These are phyloP conservation scores for Astyanax mexicanus DNA, from an alignment of 2,797 vertebrate species.

Conservation along the genomic window DNA sequence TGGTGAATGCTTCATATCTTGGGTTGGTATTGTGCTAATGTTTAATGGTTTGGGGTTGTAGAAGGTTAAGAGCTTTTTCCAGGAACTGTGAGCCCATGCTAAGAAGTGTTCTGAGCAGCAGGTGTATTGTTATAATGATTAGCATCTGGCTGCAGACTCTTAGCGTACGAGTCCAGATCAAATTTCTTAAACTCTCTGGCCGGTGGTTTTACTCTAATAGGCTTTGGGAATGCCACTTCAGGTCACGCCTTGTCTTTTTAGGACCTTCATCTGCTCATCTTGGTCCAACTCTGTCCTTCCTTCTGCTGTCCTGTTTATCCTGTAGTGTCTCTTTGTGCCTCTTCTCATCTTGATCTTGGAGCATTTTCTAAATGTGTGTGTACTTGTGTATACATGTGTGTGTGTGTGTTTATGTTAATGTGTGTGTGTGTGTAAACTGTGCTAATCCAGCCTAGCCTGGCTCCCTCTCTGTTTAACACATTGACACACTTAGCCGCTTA, in stretches of 20 bases:
- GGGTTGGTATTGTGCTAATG: too few relatives aligned
- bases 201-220: not conserved
- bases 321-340: not conserved
- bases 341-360: not conserved
- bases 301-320: not conserved
- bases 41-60: too few relatives aligned
- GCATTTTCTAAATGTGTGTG: not conserved
- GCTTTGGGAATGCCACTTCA: not conserved
- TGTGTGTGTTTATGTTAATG: slow-evolving; percentile 8
- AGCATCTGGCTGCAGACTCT: not conserved
- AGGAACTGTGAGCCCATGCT: too few relatives aligned
- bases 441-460: slow-evolving; percentile 31
- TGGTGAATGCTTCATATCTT: too few relatives aligned
- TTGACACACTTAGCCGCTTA: slow-evolving; percentile 46
- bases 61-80: not conserved
- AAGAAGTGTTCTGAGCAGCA: not conserved
- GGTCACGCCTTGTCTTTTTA: not conserved
- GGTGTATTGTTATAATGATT: not conserved
- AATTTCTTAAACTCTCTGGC: not conserved
- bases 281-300: too few relatives aligned
- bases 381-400: not conserved
- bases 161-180: not conserved
- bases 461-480: slow-evolving; percentile 37
- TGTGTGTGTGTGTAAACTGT: slow-evolving; percentile 15
- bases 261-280: not conserved